Conservation (phyloP, 2,888 invertebrate species). For the Xanthia togata region DNA sequence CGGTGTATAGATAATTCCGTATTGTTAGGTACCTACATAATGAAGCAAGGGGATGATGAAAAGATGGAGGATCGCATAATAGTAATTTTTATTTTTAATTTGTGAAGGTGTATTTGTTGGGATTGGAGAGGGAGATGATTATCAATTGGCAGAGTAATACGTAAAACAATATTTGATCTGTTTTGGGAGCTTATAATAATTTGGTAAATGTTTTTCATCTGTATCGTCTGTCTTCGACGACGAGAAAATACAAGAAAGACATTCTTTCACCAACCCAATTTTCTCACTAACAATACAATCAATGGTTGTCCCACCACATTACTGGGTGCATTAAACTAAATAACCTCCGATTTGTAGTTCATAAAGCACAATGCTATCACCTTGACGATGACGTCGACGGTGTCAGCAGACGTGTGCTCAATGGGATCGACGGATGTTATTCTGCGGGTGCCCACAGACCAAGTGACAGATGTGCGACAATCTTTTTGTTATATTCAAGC, state of each 20-base stretch:
- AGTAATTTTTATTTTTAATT: conserved; percentile 63
- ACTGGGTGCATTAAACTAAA: conserved; percentile 59
- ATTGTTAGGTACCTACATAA: conserved; percentile 74
- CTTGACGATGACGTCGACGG: conserved; percentile 69
- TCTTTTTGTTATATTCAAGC: conserved; percentile 45
- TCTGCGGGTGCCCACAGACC: conserved; percentile 77
- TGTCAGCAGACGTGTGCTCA: conserved; percentile 76
- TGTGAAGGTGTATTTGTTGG: conserved; percentile 38
- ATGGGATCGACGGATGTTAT: conserved; percentile 83
- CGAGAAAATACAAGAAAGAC: not conserved
- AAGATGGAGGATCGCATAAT: conserved; percentile 63
- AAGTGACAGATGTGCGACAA: conserved; percentile 62
- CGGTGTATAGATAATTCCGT: conserved; percentile 77
- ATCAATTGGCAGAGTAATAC: conserved; percentile 2
- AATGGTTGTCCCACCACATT: conserved; percentile 34
- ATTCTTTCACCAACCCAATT: conserved; percentile 19
- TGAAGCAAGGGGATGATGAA: conserved; percentile 71
- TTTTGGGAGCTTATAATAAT: not conserved
- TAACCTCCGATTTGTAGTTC: conserved; percentile 67
- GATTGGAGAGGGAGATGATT: conserved; percentile 19
- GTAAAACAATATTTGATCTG: not conserved
- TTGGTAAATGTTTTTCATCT: not conserved
- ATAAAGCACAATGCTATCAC: conserved; percentile 72
- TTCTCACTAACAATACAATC: conserved; percentile 1
- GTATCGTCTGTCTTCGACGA: not conserved